Evolutionary conservation across 2,113 vertebrate species (phyloP), one percentile per base, ranked within the genome.

Genomic region (Hemiscyllium ocellatum): DNA sequence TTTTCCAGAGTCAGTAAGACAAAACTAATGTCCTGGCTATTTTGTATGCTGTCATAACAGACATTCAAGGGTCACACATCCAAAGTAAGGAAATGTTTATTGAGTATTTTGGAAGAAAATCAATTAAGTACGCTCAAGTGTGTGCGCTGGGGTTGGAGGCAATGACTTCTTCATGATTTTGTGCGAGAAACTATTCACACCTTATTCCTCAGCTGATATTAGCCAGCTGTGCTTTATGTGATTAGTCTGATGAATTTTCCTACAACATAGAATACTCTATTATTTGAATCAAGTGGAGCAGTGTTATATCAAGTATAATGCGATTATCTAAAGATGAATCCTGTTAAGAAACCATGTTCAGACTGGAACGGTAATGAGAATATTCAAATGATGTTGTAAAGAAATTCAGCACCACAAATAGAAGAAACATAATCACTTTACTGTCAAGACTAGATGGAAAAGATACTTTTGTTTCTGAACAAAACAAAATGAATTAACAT

Each of bases 291-390:
- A 91, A 91, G 56, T 33, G 29, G 52, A 13, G 10, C 50, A 52
- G 3, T 61, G 15, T 61, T 10, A 17, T 65, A 19, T n/a, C 56
- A 61, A n/a, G 87, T 65, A 29, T n/a, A 65, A 91, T 65, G 13
- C n/a, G 87, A 65, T 91, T 91, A 91, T 91, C 56, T 20, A 91
- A 52, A 65, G 29, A 91, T 65, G 87, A 65, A n/a, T n/a, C 29
- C 4, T 42, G 80, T 83, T 56, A 5, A 33, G 10, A 91, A 66
- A 65, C n/a, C 56, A 37, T 37, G 17, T 66, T n/a, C 56, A 93
- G 89, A 37, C 61, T 66, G 61, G 89, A 93, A 93, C 22, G 89
- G 22, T 66, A 66, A 93, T 37, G 26, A 93, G 61, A 17, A 66
- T 66, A 65, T 65, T 22, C 5, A n/a, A 12, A 61, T 17, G 20